Conservation (phyloP, 2,888 invertebrate genomes). For the Eilema griseolum region DNA sequence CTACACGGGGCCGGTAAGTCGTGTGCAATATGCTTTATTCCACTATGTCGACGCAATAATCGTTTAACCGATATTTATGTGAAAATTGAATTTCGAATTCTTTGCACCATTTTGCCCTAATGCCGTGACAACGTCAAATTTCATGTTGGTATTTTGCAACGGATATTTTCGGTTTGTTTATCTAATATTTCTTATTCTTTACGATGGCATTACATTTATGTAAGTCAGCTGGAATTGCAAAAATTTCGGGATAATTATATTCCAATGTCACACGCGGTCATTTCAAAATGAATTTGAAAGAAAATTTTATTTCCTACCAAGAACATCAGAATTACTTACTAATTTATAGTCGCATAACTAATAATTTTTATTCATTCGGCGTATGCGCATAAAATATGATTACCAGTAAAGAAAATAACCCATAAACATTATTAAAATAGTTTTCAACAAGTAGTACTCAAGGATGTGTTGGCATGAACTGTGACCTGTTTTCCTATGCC, state of each 20-base stretch:
- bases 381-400: background rate
- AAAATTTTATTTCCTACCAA: conserved; percentile 4
- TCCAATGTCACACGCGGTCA: conserved; percentile 35
- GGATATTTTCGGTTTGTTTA: conserved; percentile 40
- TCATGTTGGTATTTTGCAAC: conserved; percentile 32
- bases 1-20: conserved; percentile 69
- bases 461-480: conserved; percentile 46
- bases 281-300: conserved; percentile 19
- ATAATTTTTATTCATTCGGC: background rate
- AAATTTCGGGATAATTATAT: conserved; percentile 28
- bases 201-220: conserved; percentile 23
- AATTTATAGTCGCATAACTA: background rate
- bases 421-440: conserved; percentile 1
- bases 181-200: conserved; percentile 31
- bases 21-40: conserved; percentile 69
- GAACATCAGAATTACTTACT: too few species aligned
- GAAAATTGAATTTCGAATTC: conserved; percentile 49
- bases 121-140: conserved; percentile 46
- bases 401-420: background rate
- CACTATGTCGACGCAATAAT: conserved; percentile 52
- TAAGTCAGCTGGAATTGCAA: conserved; percentile 15
- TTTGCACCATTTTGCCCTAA: conserved; percentile 37
- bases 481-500: conserved; percentile 44
- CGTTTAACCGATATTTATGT: conserved; percentile 49
- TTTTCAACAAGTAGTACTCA: conserved; percentile 2